A percentile compares a stretch with the other conserved stretches of the same genome.
Evolutionary conservation across 2,113 vertebrate genomes (phyloP).

Genomic region (Solea senegalensis): DNA sequence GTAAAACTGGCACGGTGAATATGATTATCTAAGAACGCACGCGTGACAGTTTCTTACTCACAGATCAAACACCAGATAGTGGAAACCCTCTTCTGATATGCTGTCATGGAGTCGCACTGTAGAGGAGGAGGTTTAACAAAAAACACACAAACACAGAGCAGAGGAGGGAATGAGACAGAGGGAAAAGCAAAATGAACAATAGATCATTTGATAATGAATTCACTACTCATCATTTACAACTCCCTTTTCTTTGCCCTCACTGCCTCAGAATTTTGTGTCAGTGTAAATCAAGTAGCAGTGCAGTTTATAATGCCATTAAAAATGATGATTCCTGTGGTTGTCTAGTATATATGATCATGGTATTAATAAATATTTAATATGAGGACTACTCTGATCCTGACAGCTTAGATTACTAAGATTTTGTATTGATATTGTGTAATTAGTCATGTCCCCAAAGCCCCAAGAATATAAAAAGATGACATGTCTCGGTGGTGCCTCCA

Average conservation of each 20-base stretch:
- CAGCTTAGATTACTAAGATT: too few relatives aligned
- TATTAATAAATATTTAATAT: not conserved
- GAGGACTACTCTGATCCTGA: not conserved
- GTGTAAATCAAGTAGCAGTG: too few relatives aligned
- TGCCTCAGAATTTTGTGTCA: too few relatives aligned
- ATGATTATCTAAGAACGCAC: not conserved
- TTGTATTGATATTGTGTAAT: not conserved
- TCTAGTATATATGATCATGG: not conserved
- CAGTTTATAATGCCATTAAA: too few relatives aligned
- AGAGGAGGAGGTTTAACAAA: not conserved
- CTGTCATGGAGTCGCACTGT: conserved; percentile 79
- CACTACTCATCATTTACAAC: not conserved
- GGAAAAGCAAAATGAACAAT: conserved; percentile 3
- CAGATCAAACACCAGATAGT: conserved; percentile 82
- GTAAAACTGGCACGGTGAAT: not conserved
- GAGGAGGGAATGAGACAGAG: conserved; percentile 6
- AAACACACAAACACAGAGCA: conserved; percentile 7
- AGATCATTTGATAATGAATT: not conserved
- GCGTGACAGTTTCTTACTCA: conserved; percentile 53
- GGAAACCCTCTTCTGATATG: conserved; percentile 82
- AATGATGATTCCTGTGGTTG: not conserved
- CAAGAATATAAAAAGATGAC: not conserved
- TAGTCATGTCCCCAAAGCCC: not conserved
- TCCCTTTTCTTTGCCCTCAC: not conserved
- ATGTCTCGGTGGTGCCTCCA: not conserved